Percentiles rank a stretch among this genome's conserved stretches.
Evolutionary conservation across 2,113 vertebrate species (phyloP).

Genomic region (Myrmophylax atrothorax): DNA sequence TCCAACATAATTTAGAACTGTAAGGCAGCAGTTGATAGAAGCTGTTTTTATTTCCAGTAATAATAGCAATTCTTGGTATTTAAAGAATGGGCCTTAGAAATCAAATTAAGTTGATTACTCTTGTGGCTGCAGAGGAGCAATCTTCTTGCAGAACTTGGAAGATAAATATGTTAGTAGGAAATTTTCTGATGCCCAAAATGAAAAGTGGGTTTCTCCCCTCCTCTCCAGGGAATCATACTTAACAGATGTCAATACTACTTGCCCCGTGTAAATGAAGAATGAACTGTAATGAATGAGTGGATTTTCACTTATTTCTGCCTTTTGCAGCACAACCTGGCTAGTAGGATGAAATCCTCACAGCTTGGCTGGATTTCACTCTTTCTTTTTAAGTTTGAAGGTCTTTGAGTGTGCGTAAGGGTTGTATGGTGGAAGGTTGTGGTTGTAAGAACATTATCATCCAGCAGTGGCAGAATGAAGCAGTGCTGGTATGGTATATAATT

Average conservation of each 20-base stretch:
- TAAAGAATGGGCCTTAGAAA: neutral
- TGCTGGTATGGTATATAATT: neutral
- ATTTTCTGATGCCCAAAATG: neutral
- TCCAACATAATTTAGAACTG: neutral
- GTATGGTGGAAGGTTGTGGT: neutral
- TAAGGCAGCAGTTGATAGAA: neutral
- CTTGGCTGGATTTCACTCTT: neutral
- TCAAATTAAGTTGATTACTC: neutral
- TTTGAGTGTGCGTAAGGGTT: neutral
- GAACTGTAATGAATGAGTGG: neutral
- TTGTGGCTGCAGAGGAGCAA: neutral
- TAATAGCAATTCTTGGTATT: neutral
- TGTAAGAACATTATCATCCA: neutral
- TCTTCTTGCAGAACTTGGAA: neutral
- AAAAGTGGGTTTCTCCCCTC: accelerated
- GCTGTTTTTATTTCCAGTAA: neutral
- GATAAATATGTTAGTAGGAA: neutral
- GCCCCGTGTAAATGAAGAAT: neutral
- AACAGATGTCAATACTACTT: neutral
- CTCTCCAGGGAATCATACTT: neutral
- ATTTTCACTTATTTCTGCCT: neutral
- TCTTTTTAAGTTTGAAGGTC: neutral
- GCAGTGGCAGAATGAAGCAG: neutral
- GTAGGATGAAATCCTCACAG: neutral
- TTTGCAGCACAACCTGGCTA: neutral